phyloP scores from a whole-genome alignment of 2,797 vertebrate species.

The Spinus pinus region DNA sequence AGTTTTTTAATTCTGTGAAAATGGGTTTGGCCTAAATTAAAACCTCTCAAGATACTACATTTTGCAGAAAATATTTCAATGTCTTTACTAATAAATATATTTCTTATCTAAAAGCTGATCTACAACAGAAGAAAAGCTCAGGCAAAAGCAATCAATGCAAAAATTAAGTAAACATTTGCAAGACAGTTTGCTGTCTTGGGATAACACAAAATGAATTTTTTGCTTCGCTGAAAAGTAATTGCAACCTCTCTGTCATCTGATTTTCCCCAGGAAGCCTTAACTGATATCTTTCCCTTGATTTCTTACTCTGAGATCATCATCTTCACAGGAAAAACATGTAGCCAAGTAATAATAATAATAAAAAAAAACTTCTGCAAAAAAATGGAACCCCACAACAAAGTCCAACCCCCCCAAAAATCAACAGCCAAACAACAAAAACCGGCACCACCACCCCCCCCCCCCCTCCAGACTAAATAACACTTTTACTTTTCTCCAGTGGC shows the following conservation, averaged over 20 bases:
- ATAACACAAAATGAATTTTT: background rate
- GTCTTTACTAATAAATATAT: background rate
- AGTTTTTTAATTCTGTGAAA: background rate
- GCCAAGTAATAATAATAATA: background rate
- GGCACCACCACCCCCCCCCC: rapidly evolving
- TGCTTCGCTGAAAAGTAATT: background rate
- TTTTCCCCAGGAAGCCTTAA: background rate
- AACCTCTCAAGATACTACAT: background rate
- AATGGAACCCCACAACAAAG: rapidly evolving
- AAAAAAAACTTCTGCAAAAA: background rate
- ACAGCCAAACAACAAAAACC: background rate
- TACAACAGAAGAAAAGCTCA: background rate
- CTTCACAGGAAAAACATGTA: background rate
- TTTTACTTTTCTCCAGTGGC: background rate
- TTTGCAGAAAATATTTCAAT: background rate
- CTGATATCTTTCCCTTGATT: background rate
- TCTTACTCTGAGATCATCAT: background rate
- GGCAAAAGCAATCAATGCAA: background rate
- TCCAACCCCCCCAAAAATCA: background rate
- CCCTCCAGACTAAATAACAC: rapidly evolving
- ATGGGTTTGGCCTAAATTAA: background rate
- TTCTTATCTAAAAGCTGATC: background rate
- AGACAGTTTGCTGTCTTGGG: background rate
- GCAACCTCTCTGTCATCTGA: background rate
- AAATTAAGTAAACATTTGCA: background rate